These are phyloP conservation scores for Brenthis daphne DNA, from an alignment of 2,888 invertebrate genomes.

Conservation along the genomic window DNA sequence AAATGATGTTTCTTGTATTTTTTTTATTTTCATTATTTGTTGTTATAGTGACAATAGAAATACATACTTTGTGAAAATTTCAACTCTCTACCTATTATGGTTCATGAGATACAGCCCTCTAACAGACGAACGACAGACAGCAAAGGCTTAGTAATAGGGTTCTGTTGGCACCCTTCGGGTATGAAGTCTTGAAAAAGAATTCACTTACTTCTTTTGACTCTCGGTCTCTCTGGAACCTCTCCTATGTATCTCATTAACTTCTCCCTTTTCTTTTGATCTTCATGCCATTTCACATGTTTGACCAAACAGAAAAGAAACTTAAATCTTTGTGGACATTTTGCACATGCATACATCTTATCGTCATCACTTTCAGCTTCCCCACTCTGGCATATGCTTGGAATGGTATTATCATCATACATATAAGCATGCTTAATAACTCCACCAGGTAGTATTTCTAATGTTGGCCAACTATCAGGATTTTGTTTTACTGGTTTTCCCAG, in stretches of 20 bases:
- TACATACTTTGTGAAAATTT: too few species aligned
- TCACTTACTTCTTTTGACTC: constrained; percentile 32
- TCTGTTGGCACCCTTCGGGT: too few species aligned
- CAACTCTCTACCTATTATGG: too few species aligned
- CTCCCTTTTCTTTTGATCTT: constrained; percentile 53
- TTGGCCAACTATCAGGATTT: constrained; percentile 66
- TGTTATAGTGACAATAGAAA: too few species aligned
- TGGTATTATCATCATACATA: constrained; percentile 46
- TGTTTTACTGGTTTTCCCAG: constrained; percentile 30
- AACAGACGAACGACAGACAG: not conserved
- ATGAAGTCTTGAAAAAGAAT: not conserved
- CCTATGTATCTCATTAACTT: constrained; percentile 7
- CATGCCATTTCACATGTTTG: constrained; percentile 69
- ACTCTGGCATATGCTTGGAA: constrained; percentile 28
- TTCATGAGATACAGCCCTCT: too few species aligned
- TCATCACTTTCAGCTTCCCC: constrained; percentile 30
- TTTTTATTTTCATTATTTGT: too few species aligned
- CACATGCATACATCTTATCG: constrained; percentile 70
- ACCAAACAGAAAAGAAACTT: constrained; percentile 63
- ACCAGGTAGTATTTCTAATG: constrained; percentile 70
- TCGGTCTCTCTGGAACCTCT: constrained; percentile 1
- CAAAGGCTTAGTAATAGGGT: too few species aligned
- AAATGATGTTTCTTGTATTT: too few species aligned
- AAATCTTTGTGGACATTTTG: constrained; percentile 68
- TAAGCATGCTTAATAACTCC: constrained; percentile 68